phyloP scores from a whole-genome alignment of 2,797 vertebrate species.

The Gymnopithys bicolor region DNA sequence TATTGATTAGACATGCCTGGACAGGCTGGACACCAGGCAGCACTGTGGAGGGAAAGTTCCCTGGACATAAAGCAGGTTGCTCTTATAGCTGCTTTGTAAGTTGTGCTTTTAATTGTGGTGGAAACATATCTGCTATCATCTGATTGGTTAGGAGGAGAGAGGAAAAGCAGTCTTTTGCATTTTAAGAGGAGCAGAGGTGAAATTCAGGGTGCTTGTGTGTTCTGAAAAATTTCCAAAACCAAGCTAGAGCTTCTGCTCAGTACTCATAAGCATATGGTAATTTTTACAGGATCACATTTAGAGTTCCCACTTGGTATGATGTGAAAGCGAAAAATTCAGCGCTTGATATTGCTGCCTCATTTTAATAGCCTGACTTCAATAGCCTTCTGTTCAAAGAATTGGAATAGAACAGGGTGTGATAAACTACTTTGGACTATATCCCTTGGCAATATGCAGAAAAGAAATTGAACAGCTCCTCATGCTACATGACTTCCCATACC shows the following conservation, averaged over 20 bases:
- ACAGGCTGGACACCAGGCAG: neutral
- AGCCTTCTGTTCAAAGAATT: slow-evolving; percentile 44
- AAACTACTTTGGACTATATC: slow-evolving; percentile 32
- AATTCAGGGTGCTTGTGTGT: neutral
- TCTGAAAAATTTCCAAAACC: slow-evolving; percentile 32
- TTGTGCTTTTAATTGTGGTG: neutral
- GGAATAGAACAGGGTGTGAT: slow-evolving; percentile 24
- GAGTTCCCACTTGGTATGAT: slow-evolving; percentile 12
- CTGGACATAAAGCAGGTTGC: neutral
- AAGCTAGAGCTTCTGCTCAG: neutral
- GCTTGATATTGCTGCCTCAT: slow-evolving; percentile 40
- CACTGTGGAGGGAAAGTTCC: neutral
- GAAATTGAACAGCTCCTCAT: neutral
- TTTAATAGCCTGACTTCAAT: slow-evolving; percentile 51
- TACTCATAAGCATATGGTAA: slow-evolving; percentile 33
- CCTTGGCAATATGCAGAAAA: slow-evolving; percentile 32
- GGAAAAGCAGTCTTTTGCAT: neutral
- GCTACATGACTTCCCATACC: neutral
- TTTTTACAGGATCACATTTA: slow-evolving; percentile 39
- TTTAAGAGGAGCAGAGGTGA: slow-evolving; percentile 26
- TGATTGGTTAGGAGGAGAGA: neutral
- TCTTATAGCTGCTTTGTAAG: neutral
- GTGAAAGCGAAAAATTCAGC: slow-evolving; percentile 37
- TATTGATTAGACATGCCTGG: neutral
- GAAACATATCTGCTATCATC: neutral